These are phyloP conservation scores for Acanthaster planci DNA, from an alignment of 35 echinoderm and acorn worm genomes.

Conservation along the genomic window DNA sequence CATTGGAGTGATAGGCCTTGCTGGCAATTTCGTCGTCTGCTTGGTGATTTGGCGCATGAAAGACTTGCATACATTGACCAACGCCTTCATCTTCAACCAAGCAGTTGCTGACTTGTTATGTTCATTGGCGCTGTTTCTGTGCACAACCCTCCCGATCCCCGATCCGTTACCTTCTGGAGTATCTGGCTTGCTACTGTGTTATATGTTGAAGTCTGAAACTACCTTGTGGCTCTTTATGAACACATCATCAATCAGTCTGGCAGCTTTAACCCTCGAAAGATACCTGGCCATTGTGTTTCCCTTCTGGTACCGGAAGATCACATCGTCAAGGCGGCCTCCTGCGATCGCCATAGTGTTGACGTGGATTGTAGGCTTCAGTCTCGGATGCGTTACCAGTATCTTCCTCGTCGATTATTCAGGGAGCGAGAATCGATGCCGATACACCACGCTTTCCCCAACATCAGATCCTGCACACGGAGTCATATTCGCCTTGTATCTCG, in stretches of 20 bases:
- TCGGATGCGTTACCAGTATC: background rate
- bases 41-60: background rate
- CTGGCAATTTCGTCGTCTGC: background rate
- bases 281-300: conserved; percentile 17
- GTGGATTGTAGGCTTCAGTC: background rate
- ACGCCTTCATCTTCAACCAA: background rate
- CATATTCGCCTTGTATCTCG: background rate
- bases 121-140: background rate
- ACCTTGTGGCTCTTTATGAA: background rate
- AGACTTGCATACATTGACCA: background rate
- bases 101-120: conserved; percentile 11
- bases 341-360: background rate
- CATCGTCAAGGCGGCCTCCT: background rate
- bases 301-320: background rate
- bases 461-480: background rate
- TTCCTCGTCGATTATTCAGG: background rate
- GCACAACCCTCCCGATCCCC: background rate
- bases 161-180: background rate
- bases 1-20: background rate
- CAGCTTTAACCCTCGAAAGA: background rate
- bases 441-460: background rate
- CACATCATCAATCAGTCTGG: background rate
- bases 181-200: background rate
- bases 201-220: background rate
- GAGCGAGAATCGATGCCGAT: background rate